A percentile compares a stretch with the other conserved stretches of the same genome.
Evolutionary conservation across 1,140 invertebrate species (phyloP).

Genomic region (Drosophila sulfurigaster): DNA sequence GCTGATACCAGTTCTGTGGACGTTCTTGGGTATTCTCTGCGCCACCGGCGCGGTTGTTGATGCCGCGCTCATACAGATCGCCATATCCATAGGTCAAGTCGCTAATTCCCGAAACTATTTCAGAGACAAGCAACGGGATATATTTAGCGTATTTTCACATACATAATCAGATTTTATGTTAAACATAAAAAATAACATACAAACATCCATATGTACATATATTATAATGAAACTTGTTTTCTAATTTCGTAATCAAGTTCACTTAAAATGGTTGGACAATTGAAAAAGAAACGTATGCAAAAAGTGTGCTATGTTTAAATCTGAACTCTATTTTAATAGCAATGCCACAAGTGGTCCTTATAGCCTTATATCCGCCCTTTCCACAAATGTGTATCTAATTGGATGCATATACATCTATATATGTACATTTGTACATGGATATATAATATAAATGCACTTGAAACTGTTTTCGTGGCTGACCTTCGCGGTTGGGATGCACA

Average conservation of each 20-base stretch:
- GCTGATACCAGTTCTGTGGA: constrained; percentile 52
- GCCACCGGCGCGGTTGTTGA: constrained; percentile 26
- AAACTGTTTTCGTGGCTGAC: too few species aligned
- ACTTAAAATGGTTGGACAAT: not conserved
- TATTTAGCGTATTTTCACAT: too few species aligned
- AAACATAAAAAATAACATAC: too few species aligned
- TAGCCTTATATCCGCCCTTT: not conserved
- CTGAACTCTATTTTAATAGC: not conserved
- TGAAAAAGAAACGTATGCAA: not conserved
- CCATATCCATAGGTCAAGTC: constrained; percentile 41
- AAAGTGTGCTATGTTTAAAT: not conserved
- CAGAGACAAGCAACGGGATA: not conserved
- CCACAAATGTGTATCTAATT: too few species aligned
- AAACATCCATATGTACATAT: too few species aligned
- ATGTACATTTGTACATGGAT: too few species aligned
- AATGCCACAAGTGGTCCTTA: not conserved
- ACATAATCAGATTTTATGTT: too few species aligned
- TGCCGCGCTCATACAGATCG: constrained; percentile 32
- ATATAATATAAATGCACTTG: too few species aligned
- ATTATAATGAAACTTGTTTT: too few species aligned
- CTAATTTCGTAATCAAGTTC: too few species aligned
- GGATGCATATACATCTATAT: too few species aligned
- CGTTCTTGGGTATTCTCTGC: constrained; percentile 34
- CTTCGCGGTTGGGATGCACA: too few species aligned
- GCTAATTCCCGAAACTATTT: constrained; percentile 47